Percentiles rank a stretch among this genome's conserved stretches.
phyloP scores from a whole-genome alignment of 1,140 invertebrate species.

The Cyclina sinensis region DNA sequence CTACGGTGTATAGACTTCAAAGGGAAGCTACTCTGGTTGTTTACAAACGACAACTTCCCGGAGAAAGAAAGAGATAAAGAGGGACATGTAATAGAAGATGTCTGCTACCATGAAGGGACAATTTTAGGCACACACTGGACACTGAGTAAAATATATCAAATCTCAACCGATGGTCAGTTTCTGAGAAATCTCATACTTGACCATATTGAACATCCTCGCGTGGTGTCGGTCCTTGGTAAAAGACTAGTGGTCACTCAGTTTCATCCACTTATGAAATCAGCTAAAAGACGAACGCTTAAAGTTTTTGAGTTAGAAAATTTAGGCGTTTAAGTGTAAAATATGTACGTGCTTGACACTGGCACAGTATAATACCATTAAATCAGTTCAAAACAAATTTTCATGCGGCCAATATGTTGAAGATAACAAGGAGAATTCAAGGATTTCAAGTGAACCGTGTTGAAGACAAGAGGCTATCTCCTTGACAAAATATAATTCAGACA shows the following conservation, averaged over 20 bases:
- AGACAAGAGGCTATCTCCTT: too few relatives aligned
- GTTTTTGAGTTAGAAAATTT: not conserved
- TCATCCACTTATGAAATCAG: conserved; percentile 14
- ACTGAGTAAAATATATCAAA: not conserved
- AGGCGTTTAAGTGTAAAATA: too few relatives aligned
- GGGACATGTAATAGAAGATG: conserved; percentile 41
- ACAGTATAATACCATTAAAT: too few relatives aligned
- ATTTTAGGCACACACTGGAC: not conserved
- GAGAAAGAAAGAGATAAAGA: not conserved
- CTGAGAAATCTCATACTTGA: too few relatives aligned
- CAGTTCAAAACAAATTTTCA: too few relatives aligned
- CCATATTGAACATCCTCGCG: conserved; percentile 36
- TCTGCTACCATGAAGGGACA: conserved; percentile 6
- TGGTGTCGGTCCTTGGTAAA: not conserved
- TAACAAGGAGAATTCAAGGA: too few relatives aligned
- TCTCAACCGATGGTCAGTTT: not conserved
- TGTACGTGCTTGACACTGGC: too few relatives aligned
- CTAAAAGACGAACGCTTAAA: conserved; percentile 10
- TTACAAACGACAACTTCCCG: not conserved
- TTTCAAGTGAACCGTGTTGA: too few relatives aligned
- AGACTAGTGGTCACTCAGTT: conserved; percentile 51
- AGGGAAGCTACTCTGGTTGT: conserved; percentile 5
- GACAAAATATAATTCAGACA: too few relatives aligned
- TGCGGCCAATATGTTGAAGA: too few relatives aligned
- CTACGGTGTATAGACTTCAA: not conserved